Percentiles rank a stretch among this genome's conserved stretches.
Conservation (phyloP, 2,113 vertebrate genomes). For the Xenus cinereus region DNA sequence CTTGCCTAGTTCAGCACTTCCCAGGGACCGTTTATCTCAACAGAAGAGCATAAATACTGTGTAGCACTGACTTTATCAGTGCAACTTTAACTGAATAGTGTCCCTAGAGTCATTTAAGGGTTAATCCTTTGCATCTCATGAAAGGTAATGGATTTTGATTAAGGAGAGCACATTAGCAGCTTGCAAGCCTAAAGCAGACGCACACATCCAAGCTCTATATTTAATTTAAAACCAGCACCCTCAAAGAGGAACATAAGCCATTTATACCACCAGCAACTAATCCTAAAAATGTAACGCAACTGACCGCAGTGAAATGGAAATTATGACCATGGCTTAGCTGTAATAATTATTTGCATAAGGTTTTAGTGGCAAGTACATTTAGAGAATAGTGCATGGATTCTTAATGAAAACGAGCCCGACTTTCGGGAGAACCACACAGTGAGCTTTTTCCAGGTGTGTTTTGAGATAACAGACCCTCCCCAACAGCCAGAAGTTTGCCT, state of each 20-base stretch:
- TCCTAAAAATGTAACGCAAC: neutral
- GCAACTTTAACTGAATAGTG: neutral
- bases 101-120: slow-evolving; percentile 29
- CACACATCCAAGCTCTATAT: neutral
- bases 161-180: neutral
- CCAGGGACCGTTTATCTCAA: slow-evolving; percentile 30
- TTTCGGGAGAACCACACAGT: neutral
- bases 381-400: neutral
- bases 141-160: slow-evolving; percentile 51
- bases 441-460: neutral
- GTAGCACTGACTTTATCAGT: neutral
- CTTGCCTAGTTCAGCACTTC: neutral
- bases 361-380: neutral
- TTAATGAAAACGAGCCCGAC: neutral
- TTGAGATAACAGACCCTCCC: neutral
- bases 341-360: slow-evolving; percentile 51
- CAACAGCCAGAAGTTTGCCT: neutral
- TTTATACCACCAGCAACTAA: slow-evolving; percentile 30
- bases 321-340: neutral
- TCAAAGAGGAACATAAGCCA: slow-evolving; percentile 23
- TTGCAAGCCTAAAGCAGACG: slow-evolving; percentile 26
- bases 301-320: slow-evolving; percentile 55
- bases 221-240: slow-evolving; percentile 48
- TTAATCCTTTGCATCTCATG: slow-evolving; percentile 26
- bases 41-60: neutral